A percentile compares a stretch with the other conserved stretches of the same genome.
Evolutionary conservation across 2,113 vertebrate species (phyloP).

Genomic region (Halcyon senegalensis): DNA sequence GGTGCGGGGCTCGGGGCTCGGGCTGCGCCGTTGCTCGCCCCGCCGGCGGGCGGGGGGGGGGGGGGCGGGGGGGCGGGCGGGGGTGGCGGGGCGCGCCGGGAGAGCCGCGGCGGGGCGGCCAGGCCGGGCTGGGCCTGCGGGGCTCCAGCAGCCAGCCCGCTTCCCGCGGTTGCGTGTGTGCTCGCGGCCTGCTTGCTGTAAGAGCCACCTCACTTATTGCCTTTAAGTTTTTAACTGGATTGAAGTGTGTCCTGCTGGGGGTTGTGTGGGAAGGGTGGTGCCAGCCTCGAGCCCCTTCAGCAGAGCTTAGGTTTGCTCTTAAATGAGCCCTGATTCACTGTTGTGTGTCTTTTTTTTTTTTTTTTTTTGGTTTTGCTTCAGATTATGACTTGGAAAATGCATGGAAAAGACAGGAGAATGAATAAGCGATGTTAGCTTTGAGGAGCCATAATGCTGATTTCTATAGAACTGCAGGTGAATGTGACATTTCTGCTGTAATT

Average conservation of each 20-base stretch:
- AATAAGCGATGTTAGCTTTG: neutral
- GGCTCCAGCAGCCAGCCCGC: neutral
- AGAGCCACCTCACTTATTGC: neutral
- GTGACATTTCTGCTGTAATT: neutral
- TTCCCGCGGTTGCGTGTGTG: neutral
- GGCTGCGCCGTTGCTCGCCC: neutral
- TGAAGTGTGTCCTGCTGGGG: neutral
- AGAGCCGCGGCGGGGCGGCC: neutral
- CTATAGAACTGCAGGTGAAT: rapidly evolving
- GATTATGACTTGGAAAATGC: neutral
- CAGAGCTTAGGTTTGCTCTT: neutral
- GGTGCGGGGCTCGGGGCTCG: neutral
- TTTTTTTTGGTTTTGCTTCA: neutral
- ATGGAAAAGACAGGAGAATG: rapidly evolving
- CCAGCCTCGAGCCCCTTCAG: too few species aligned
- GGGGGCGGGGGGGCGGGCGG: too few species aligned
- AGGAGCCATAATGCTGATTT: neutral
- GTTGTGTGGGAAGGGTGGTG: neutral
- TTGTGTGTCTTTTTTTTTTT: rapidly evolving
- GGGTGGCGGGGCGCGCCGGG: neutral
- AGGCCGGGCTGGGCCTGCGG: neutral
- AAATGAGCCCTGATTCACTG: neutral
- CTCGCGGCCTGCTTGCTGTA: neutral
- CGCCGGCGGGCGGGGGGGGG: too few species aligned
- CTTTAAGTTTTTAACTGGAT: rapidly evolving